A percentile compares a stretch with the other conserved stretches of the same genome.
Evolutionary conservation across 1,140 invertebrate genomes (phyloP).

Genomic region (Diorhabda carinulata): DNA sequence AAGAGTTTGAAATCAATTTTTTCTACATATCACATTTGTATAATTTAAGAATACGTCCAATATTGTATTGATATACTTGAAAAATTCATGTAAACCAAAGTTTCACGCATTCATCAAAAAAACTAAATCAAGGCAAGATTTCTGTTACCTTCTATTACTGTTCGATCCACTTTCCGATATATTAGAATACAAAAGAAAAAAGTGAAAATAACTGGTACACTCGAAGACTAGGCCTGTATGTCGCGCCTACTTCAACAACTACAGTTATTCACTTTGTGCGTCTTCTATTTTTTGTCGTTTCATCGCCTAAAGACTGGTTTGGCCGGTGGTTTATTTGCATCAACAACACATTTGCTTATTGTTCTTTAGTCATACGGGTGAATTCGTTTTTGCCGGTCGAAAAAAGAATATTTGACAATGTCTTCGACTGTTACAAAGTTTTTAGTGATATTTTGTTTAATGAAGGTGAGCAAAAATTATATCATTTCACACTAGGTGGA

Average conservation of each 20-base stretch:
- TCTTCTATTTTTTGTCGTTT: background rate
- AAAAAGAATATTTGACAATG: too few species aligned
- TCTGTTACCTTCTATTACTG: too few species aligned
- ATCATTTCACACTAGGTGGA: too few species aligned
- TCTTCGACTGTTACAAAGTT: too few species aligned
- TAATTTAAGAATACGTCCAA: background rate
- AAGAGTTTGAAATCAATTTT: background rate
- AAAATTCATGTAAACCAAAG: too few species aligned
- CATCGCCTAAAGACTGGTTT: background rate
- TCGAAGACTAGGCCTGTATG: background rate
- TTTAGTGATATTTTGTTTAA: too few species aligned
- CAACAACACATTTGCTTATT: background rate
- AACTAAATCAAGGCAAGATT: too few species aligned
- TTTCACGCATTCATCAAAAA: too few species aligned
- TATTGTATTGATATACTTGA: background rate
- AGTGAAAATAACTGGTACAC: background rate
- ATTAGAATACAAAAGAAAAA: background rate
- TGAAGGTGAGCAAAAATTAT: too few species aligned
- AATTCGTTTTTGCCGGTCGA: background rate
- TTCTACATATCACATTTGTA: too few species aligned
- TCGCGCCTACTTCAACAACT: slow-evolving; percentile 1
- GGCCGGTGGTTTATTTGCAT: background rate
- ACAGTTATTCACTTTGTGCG: background rate
- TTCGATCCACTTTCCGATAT: background rate
- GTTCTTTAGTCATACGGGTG: background rate